Evolutionary conservation across 2,797 vertebrate species (phyloP).

Genomic region (Ptychadena robeensis): DNA sequence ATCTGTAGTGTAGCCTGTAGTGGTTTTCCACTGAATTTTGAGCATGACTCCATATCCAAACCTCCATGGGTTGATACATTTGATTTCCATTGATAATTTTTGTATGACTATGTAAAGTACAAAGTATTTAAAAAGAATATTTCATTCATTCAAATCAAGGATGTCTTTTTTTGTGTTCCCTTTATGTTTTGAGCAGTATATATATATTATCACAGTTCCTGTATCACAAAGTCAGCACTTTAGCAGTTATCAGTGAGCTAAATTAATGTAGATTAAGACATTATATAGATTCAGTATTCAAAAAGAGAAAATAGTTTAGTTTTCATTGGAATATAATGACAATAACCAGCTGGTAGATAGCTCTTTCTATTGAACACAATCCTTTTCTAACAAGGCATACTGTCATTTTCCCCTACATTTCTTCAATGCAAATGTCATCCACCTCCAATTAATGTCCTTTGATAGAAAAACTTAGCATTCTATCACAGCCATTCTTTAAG

Average conservation of each 20-base stretch:
- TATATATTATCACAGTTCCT: too few species aligned
- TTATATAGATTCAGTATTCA: conserved; percentile 37
- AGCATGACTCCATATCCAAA: too few species aligned
- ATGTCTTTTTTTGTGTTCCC: too few species aligned
- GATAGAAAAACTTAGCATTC: conserved; percentile 27
- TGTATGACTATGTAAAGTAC: too few species aligned
- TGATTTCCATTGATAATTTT: too few species aligned
- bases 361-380: conserved; percentile 42
- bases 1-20: too few species aligned
- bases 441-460: conserved; percentile 47
- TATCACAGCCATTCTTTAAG: conserved; percentile 8
- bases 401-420: conserved; percentile 35
- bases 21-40: too few species aligned
- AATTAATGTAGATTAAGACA: conserved; percentile 12
- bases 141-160: too few species aligned
- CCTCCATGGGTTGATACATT: too few species aligned
- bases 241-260: conserved; percentile 45
- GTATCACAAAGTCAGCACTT: too few species aligned
- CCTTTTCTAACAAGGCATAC: conserved; percentile 56
- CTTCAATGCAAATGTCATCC: conserved; percentile 44
- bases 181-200: too few species aligned
- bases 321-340: conserved; percentile 50
- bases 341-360: conserved; percentile 53
- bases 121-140: too few species aligned
- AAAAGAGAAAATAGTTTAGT: conserved; percentile 47